Conservation (phyloP, 1,140 invertebrate genomes). For the Copidosoma floridanum region DNA sequence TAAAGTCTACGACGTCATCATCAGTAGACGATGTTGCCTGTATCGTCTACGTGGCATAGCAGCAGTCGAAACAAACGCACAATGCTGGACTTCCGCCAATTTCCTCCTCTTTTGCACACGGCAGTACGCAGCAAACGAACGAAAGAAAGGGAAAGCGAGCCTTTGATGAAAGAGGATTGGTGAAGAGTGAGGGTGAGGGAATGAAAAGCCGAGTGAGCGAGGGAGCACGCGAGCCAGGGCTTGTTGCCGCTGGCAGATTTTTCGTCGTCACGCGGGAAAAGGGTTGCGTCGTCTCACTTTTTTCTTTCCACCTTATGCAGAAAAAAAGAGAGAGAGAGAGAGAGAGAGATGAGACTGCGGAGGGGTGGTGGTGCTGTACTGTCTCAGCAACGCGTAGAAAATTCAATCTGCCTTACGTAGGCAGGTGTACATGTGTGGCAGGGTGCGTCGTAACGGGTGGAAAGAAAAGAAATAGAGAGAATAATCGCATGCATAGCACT, state of each 20-base stretch:
- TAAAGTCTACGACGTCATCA: too few species aligned
- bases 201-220: neutral
- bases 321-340: too few species aligned
- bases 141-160: too few species aligned
- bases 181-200: neutral
- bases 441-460: too few species aligned
- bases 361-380: neutral
- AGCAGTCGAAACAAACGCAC: slow-evolving; percentile 19
- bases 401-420: too few species aligned
- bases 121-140: too few species aligned
- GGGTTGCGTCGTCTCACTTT: too few species aligned
- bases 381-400: neutral
- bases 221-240: too few species aligned
- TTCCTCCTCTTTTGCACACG: neutral
- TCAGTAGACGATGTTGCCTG: too few species aligned
- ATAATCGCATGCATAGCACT: slow-evolving; percentile 10
- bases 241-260: neutral
- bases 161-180: too few species aligned
- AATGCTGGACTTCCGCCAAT: slow-evolving; percentile 39
- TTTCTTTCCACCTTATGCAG: neutral
- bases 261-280: neutral
- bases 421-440: neutral
- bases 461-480: neutral
- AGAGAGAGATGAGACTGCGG: too few species aligned
- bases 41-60: too few species aligned